Base-by-base conservation (phyloP, 2,113 vertebrate species). In the Dryoscopus gambensis region DNA sequence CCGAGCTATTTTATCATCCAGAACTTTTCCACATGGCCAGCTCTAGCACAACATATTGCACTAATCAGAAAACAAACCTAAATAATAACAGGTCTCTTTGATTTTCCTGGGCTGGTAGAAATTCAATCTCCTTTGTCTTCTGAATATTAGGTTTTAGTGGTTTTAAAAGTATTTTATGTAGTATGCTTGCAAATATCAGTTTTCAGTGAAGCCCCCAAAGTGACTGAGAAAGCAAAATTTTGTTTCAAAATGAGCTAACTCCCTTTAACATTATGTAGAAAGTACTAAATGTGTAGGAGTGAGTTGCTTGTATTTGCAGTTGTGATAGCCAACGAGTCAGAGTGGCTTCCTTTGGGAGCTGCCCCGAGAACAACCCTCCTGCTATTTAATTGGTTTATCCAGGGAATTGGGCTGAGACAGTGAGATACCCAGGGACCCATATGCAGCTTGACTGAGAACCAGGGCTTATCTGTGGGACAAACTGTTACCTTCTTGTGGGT, bases 271-370 rank as follows among this genome's bases (percentile, higher is more conserved):
- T 73, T 3, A 30, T 22, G 11, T 22, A 30, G 44, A 60, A 81
- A 39, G 10, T 46, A 64, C 35, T 31, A 56, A 71, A 88, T 37
- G 4, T 20, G 23, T 64, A 49, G 64, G 40, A 75, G 15, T 8
- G 28, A 33, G 53, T 14, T 65, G 52, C 6, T 67, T 40, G 20
- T 71, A 12, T 78, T 87, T 84, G 77, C 24, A 79, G 24, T 53
- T 0, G 0, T n/a, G 30, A 49, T 46, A 69, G 33, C n/a, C 2
- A 7, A 22, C 0, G 0, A 1, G 2, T 44, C 1, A 1, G 33
- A 50, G 46, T 6, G 5, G 10, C 31, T 93, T 87, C 39, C 39
- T 71, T 25, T 89, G 30, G 56, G 35, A 59, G 56, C 49, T 75
- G 53, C 42, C 44, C 30, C 0, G 0, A 39, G 53, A 60, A 56